phyloP scores from a whole-genome alignment of 1,140 invertebrate genomes.

The Platyscapa corneri region DNA sequence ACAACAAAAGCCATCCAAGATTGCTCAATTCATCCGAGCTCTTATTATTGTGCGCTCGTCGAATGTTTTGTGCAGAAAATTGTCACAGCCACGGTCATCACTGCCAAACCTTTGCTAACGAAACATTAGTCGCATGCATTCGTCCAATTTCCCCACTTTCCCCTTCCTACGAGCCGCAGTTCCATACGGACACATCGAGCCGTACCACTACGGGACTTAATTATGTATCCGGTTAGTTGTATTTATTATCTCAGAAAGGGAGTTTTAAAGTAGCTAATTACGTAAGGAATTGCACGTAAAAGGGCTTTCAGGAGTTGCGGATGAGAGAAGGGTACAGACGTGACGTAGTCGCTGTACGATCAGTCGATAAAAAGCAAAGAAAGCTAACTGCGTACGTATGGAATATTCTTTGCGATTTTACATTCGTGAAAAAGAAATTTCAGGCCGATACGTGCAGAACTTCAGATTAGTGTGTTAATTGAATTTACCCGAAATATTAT shows the following conservation, averaged over 20 bases:
- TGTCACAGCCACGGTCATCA: background rate
- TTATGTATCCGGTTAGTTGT: background rate
- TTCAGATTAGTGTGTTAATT: no score
- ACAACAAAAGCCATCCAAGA: slow-evolving; percentile 15
- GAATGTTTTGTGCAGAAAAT: background rate
- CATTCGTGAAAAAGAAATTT: no score
- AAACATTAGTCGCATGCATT: slow-evolving; percentile 42
- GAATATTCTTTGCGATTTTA: no score
- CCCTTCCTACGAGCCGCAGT: background rate
- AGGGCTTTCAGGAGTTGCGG: background rate
- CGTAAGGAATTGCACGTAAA: background rate
- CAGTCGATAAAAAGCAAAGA: no score
- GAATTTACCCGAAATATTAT: no score
- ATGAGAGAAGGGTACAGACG: background rate
- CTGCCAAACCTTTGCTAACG: background rate
- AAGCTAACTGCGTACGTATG: no score
- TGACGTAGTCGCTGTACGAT: no score
- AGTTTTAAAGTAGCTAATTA: background rate
- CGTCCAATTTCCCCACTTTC: background rate
- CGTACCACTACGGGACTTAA: background rate
- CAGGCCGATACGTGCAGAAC: no score
- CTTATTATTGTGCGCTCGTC: slow-evolving; percentile 2
- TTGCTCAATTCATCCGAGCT: slow-evolving; percentile 18
- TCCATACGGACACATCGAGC: no score
- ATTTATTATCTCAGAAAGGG: background rate